These are phyloP conservation scores for Zeuzera pyrina DNA, from an alignment of 2,888 invertebrate genomes.

Conservation along the genomic window DNA sequence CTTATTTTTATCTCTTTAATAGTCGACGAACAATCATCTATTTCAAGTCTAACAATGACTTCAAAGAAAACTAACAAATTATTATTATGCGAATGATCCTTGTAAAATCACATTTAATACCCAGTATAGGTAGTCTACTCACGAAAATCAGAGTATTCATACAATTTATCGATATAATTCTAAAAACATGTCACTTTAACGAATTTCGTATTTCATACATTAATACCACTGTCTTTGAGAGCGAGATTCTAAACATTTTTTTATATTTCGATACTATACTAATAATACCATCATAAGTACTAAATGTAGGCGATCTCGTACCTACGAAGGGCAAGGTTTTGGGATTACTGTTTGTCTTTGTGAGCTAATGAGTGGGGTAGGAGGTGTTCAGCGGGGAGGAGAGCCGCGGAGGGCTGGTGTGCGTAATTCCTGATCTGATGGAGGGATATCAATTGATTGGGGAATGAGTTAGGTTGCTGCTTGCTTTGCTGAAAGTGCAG, in stretches of 20 bases:
- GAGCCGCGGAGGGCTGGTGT: conserved; percentile 86
- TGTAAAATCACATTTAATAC: conserved; percentile 52
- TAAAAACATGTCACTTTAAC: conserved; percentile 58
- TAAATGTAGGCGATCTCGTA: conserved; percentile 47
- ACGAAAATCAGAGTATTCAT: conserved; percentile 60
- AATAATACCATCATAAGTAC: conserved; percentile 70
- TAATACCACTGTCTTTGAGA: conserved; percentile 63
- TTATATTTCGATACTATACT: conserved; percentile 59
- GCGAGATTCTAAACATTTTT: conserved; percentile 66
- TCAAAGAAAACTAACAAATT: too few relatives aligned
- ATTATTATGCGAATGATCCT: too few relatives aligned
- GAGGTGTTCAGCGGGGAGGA: conserved; percentile 80
- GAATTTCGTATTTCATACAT: conserved; percentile 50
- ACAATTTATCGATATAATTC: conserved; percentile 53
- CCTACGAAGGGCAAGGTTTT: conserved; percentile 41
- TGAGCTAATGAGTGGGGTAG: conserved; percentile 68
- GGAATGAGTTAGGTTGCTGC: conserved; percentile 80
- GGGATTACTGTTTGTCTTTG: conserved; percentile 66
- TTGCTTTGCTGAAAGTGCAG: conserved; percentile 87
- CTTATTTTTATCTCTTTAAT: too few relatives aligned
- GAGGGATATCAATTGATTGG: conserved; percentile 94
- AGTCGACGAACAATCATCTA: too few relatives aligned
- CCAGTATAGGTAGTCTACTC: conserved; percentile 53
- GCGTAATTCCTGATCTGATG: conserved; percentile 98
- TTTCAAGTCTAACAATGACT: too few relatives aligned